Evolutionary conservation across 37 sponge, comb jelly and placozoan species (phyloP).

Genomic region (Chondrosia reniformis): DNA sequence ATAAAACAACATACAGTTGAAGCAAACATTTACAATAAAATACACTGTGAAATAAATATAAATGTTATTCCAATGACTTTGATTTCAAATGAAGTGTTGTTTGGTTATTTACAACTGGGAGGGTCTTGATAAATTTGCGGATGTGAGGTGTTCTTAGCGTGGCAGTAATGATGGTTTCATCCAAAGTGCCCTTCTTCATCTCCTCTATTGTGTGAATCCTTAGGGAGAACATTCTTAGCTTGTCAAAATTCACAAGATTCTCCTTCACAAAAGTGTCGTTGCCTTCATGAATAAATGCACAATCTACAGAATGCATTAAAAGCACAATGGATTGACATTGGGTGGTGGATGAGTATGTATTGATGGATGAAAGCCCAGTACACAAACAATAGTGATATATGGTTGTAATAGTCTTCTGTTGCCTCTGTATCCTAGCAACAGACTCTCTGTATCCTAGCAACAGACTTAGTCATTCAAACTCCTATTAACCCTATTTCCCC

Average conservation of each 20-base stretch:
- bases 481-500: too few relatives aligned
- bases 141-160: constrained; percentile 2
- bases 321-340: too few relatives aligned
- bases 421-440: too few relatives aligned
- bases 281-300: constrained; percentile 70
- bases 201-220: constrained; percentile 18
- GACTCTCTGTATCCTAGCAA: too few relatives aligned
- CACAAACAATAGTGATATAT: too few relatives aligned
- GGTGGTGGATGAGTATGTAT: too few relatives aligned
- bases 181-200: constrained; percentile 13
- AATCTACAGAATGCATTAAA: too few relatives aligned
- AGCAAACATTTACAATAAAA: not conserved
- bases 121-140: not conserved
- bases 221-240: constrained; percentile 40
- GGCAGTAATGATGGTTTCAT: not conserved
- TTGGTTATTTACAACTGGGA: constrained; percentile 2
- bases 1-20: not conserved
- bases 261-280: constrained; percentile 73
- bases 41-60: not conserved
- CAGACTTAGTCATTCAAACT: too few relatives aligned
- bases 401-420: too few relatives aligned
- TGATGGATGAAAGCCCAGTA: too few relatives aligned
- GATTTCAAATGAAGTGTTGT: not conserved
- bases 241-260: not conserved
- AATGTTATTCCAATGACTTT: not conserved